Percentiles rank a stretch among this genome's conserved stretches.
Evolutionary conservation across 37 sponge, comb jelly and placozoan genomes (phyloP).

Genomic region (Eunapius fragilis): DNA sequence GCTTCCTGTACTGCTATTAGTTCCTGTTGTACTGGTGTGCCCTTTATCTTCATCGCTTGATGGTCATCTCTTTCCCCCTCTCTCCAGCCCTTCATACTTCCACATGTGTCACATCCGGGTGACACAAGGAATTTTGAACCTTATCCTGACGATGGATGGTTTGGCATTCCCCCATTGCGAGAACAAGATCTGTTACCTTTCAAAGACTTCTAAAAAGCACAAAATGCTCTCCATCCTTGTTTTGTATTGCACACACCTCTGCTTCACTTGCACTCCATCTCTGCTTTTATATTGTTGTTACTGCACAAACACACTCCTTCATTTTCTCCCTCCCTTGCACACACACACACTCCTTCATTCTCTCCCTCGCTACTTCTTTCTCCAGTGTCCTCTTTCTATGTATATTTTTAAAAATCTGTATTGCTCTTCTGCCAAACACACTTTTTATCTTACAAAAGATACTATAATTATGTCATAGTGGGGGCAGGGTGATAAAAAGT

Average conservation of each 20-base stretch:
- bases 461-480: background rate
- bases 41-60: no score
- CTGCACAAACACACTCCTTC: background rate
- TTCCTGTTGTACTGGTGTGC: no score
- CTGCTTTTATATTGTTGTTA: background rate
- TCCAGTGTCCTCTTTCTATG: background rate
- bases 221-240: background rate
- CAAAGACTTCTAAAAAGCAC: slow-evolving; percentile 64
- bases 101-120: slow-evolving; percentile 81
- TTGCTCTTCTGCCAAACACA: no score
- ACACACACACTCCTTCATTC: background rate
- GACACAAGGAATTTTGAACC: slow-evolving; percentile 92
- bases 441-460: background rate
- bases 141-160: slow-evolving; percentile 95
- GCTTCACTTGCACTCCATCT: background rate
- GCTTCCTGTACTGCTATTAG: no score
- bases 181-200: slow-evolving; percentile 65
- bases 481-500: background rate
- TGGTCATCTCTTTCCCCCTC: no score
- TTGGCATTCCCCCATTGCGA: slow-evolving; percentile 69
- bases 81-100: slow-evolving; percentile 86
- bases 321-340: background rate
- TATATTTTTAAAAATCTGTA: background rate
- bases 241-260: background rate
- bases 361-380: background rate